Percentiles rank a stretch among this genome's conserved stretches.
These are phyloP conservation scores for Phorcus lineatus DNA, from an alignment of 2,888 invertebrate species.

Conservation along the genomic window DNA sequence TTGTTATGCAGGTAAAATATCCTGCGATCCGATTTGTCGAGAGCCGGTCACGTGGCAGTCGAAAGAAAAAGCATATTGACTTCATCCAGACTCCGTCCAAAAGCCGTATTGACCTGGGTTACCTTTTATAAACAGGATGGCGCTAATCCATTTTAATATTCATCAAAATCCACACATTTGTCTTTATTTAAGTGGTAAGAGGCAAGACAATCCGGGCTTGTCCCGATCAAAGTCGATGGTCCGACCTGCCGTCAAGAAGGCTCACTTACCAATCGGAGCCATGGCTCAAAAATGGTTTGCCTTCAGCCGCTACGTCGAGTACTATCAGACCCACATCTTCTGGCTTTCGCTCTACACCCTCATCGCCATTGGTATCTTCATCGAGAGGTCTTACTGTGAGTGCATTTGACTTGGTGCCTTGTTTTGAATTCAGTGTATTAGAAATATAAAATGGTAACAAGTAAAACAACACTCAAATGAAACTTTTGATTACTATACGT, in stretches of 20 bases:
- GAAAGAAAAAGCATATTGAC: too few species aligned
- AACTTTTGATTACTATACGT: too few species aligned
- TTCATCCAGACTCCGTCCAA: too few species aligned
- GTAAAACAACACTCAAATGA: too few species aligned
- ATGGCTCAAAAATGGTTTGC: slow-evolving; percentile 38
- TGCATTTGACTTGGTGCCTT: background rate
- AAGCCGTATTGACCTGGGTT: too few species aligned
- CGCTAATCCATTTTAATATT: too few species aligned
- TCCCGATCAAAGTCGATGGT: background rate
- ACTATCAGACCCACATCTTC: slow-evolving; percentile 79
- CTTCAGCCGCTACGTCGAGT: slow-evolving; percentile 75
- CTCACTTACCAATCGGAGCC: slow-evolving; percentile 34
- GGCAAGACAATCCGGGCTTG: background rate
- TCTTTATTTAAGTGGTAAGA: background rate
- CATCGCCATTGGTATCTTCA: slow-evolving; percentile 78
- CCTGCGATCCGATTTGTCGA: too few species aligned
- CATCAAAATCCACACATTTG: background rate
- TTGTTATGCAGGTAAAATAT: too few species aligned
- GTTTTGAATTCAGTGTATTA: too few species aligned
- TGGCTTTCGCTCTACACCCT: slow-evolving; percentile 79
- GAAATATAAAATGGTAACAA: too few species aligned
- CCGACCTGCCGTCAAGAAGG: background rate
- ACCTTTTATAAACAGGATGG: too few species aligned
- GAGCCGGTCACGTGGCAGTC: too few species aligned
- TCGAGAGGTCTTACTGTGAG: slow-evolving; percentile 75